Base-by-base conservation (phyloP, 1,140 invertebrate species). In the Penaeus vannamei region DNA sequence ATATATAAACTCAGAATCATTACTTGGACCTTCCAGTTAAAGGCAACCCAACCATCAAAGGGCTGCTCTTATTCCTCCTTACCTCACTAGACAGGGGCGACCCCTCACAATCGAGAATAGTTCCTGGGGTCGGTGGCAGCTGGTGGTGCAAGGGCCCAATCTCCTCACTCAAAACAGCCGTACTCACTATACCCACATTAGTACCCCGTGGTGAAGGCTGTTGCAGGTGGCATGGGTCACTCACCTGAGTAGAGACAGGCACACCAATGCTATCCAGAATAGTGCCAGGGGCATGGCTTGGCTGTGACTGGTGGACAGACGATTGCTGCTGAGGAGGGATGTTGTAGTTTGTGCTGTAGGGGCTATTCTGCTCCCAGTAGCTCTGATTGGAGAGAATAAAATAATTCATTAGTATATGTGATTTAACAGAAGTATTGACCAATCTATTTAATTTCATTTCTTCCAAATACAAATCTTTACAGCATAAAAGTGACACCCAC, bases 321-420 rank as follows among this genome's bases (percentile, higher is more conserved):
- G 86, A 46, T 17, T 26, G 66, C 53, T 80, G 32, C 32, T 69
- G 60, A 64, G 59, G 32, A n/a, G 83, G 42, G 46, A 32, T 60
- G 23, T 62, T 79, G 59, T 64, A 80, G 42, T 29, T 84, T 19
- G 60, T 84, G 36, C 32, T 87, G 62, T 86, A 90, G 14, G 89
- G 84, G 64, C 84, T 90, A 23, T 81, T 86, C 61, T 84, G 85
- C n/a, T 86, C 85, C 90, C 90, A 90, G 72, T 90, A 90, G 72
- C 61, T 87, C 90, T 90, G 84, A 14, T 66, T 22, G 77, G 23
- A 23, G 22, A 66, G n/a, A 26, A 46, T 22, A 64, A 84, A 76
- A 76, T 3, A 76, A 14, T 7, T 29, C 22, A 32, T 76, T 26
- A 76, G 42, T 76, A 8, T 76, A 17, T 17, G 29, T 29, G 29